Conservation (phyloP, 2,113 vertebrate species). For the Leucosticte australis region DNA sequence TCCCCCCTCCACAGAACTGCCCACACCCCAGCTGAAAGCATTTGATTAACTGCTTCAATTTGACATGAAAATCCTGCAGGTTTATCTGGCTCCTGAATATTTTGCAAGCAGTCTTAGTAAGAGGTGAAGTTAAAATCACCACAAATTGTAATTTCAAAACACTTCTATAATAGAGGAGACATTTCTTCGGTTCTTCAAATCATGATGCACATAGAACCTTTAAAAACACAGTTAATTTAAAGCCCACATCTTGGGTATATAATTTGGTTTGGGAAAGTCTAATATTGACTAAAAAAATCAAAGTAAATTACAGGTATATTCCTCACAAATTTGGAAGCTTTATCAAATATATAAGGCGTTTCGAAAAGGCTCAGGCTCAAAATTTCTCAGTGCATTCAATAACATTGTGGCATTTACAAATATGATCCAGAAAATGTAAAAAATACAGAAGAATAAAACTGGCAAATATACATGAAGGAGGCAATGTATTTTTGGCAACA, state of each 20-base stretch:
- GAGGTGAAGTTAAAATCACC: background rate
- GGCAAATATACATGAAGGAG: background rate
- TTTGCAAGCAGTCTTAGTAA: background rate
- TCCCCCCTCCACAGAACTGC: background rate
- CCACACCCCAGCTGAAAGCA: background rate
- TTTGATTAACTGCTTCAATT: slow-evolving; percentile 3
- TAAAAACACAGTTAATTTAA: background rate
- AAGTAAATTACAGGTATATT: background rate
- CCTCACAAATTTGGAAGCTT: background rate
- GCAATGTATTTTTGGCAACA: background rate
- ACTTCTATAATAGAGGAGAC: background rate
- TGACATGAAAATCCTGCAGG: slow-evolving; percentile 18
- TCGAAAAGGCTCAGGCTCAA: background rate
- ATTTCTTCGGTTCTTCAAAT: background rate
- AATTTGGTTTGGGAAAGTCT: background rate
- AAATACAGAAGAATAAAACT: background rate
- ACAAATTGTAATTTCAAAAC: background rate
- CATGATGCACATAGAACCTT: background rate
- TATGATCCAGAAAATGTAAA: background rate
- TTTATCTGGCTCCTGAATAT: slow-evolving; percentile 37
- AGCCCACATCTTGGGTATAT: background rate
- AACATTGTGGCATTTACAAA: background rate
- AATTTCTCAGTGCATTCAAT: background rate
- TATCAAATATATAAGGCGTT: background rate
- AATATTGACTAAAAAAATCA: background rate